Evolutionary conservation across 1,140 invertebrate species (phyloP).

Genomic region (Calephelis nemesis): DNA sequence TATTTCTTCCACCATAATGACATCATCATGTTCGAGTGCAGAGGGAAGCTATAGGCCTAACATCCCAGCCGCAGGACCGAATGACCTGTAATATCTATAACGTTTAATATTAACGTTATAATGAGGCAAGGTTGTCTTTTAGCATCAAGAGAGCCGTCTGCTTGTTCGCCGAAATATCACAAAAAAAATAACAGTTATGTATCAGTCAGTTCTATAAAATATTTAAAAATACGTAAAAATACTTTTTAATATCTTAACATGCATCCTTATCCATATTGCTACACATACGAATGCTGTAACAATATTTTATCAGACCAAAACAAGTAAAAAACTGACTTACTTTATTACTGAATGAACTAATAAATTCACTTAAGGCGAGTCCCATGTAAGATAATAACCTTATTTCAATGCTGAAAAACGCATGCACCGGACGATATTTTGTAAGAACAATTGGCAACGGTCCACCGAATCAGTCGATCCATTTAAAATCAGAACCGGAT

Average conservation of each 20-base stretch:
- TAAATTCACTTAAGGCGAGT: slow-evolving; percentile 63
- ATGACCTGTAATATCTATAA: too few relatives aligned
- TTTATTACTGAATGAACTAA: slow-evolving; percentile 65
- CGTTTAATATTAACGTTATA: too few relatives aligned
- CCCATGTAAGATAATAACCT: slow-evolving; percentile 60
- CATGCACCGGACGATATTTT: slow-evolving; percentile 42
- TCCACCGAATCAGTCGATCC: slow-evolving; percentile 22
- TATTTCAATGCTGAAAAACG: slow-evolving; percentile 57
- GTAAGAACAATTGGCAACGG: slow-evolving; percentile 43
- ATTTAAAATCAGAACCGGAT: slow-evolving; percentile 30
- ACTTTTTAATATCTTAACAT: background rate
- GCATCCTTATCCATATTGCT: slow-evolving; percentile 33
- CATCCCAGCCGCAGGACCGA: too few relatives aligned
- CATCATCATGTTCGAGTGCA: too few relatives aligned
- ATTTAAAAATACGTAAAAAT: background rate
- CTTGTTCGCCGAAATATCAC: too few relatives aligned
- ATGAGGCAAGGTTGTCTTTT: too few relatives aligned
- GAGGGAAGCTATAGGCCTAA: too few relatives aligned
- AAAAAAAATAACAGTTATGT: too few relatives aligned
- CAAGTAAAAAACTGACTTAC: slow-evolving; percentile 48
- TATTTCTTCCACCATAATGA: too few relatives aligned
- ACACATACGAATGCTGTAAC: slow-evolving; percentile 53
- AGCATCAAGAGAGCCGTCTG: too few relatives aligned
- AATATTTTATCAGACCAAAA: slow-evolving; percentile 53
- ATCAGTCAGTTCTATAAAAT: too few relatives aligned